Conservation (phyloP, 1,140 invertebrate genomes). For the Sitophilus oryzae region DNA sequence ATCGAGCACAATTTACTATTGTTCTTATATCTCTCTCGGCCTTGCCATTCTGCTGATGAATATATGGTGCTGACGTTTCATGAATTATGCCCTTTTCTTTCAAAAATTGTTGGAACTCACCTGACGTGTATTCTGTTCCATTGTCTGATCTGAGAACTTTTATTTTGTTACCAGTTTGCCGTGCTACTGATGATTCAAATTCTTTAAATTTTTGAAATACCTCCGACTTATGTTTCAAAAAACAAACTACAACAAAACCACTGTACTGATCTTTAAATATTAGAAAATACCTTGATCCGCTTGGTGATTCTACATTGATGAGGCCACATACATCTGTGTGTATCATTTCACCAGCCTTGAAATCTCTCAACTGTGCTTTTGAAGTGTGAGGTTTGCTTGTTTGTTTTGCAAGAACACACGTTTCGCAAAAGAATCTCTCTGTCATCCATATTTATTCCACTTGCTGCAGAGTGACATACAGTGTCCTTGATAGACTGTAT, state of each 20-base stretch:
- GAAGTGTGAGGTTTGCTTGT: not conserved
- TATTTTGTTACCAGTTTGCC: not conserved
- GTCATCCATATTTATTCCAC: slow-evolving; percentile 1
- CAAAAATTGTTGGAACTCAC: too few species aligned
- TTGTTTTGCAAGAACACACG: not conserved
- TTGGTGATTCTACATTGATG: slow-evolving; percentile 1
- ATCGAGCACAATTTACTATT: too few species aligned
- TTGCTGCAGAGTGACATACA: not conserved
- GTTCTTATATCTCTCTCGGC: too few species aligned
- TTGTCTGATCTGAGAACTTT: slow-evolving; percentile 1
- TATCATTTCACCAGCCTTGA: slow-evolving; percentile 2
- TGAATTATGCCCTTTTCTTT: too few species aligned
- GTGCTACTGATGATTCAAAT: slow-evolving; percentile 7
- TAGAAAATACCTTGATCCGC: slow-evolving; percentile 7
- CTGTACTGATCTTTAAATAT: slow-evolving; percentile 13
- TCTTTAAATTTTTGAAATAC: slow-evolving; percentile 22
- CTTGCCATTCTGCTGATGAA: not conserved
- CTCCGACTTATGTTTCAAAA: slow-evolving; percentile 11
- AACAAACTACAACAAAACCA: slow-evolving; percentile 6
- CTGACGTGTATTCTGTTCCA: too few species aligned
- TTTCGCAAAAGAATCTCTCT: slow-evolving; percentile 5
- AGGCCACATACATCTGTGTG: slow-evolving; percentile 11
- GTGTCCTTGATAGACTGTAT: not conserved
- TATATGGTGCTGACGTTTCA: not conserved
- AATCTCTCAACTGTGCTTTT: not conserved